Conservation (phyloP, 2,888 invertebrate species). For the Empis livida region DNA sequence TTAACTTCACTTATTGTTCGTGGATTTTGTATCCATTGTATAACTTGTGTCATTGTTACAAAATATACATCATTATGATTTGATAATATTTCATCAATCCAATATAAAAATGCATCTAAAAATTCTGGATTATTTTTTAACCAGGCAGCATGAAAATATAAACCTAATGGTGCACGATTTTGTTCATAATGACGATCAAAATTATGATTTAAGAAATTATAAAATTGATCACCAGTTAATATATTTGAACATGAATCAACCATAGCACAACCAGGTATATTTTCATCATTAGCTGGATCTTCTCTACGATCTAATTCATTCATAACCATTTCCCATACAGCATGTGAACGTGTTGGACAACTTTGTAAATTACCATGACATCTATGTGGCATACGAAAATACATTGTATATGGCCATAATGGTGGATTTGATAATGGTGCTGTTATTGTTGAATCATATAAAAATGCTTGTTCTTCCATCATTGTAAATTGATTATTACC, state of each 20-base stretch:
- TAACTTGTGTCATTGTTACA: slow-evolving; percentile 91
- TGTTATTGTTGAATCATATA: slow-evolving; percentile 91
- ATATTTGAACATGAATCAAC: slow-evolving; percentile 92
- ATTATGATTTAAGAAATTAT: slow-evolving; percentile 87
- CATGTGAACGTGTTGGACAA: slow-evolving; percentile 83
- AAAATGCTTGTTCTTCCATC: slow-evolving; percentile 93
- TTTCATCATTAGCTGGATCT: slow-evolving; percentile 79
- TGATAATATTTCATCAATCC: slow-evolving; percentile 78
- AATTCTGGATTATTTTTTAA: slow-evolving; percentile 85
- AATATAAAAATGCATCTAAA: slow-evolving; percentile 81
- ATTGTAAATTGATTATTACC: slow-evolving; percentile 94
- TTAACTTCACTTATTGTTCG: slow-evolving; percentile 70
- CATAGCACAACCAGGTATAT: slow-evolving; percentile 85
- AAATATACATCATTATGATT: slow-evolving; percentile 87
- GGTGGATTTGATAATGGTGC: slow-evolving; percentile 83
- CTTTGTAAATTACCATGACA: slow-evolving; percentile 87
- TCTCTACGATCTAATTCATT: slow-evolving; percentile 86
- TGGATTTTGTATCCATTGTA: slow-evolving; percentile 92
- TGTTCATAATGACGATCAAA: slow-evolving; percentile 86
- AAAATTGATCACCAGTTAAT: slow-evolving; percentile 82
- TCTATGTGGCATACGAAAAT: slow-evolving; percentile 90
- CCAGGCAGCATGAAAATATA: slow-evolving; percentile 92
- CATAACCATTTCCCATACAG: slow-evolving; percentile 95
- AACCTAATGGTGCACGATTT: slow-evolving; percentile 76
- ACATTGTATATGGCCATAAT: slow-evolving; percentile 97